These are phyloP conservation scores for Chrysotoxum bicinctum DNA, from an alignment of 2,888 invertebrate species.

Conservation along the genomic window DNA sequence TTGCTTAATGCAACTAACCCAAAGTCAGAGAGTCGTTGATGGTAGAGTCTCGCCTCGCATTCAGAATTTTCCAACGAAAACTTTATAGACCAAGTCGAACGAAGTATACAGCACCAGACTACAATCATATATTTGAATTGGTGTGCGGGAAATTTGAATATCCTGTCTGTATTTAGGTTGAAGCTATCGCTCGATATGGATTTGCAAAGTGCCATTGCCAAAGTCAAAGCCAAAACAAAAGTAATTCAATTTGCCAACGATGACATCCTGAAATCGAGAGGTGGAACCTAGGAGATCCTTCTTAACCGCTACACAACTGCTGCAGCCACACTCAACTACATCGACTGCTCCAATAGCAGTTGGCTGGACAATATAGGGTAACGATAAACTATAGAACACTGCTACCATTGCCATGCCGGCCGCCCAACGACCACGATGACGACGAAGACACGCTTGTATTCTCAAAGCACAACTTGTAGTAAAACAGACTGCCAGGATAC, in stretches of 20 bases:
- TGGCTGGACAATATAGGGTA: neutral
- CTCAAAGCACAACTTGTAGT: slow-evolving; percentile 26
- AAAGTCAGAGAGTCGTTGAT: neutral
- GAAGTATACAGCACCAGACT: neutral
- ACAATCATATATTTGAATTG: neutral
- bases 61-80: neutral
- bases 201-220: slow-evolving; percentile 20
- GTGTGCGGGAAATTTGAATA: slow-evolving; percentile 44
- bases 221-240: slow-evolving; percentile 49
- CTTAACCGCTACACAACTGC: slow-evolving; percentile 1
- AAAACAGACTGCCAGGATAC: slow-evolving; percentile 18
- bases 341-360: neutral
- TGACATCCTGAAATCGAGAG: slow-evolving; percentile 50
- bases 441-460: slow-evolving; percentile 8
- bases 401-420: neutral
- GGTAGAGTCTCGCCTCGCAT: neutral
- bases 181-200: neutral
- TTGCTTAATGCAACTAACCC: slow-evolving; percentile 20
- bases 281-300: slow-evolving; percentile 16
- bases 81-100: slow-evolving; percentile 2
- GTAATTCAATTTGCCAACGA: slow-evolving; percentile 59
- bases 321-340: neutral
- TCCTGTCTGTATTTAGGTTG: slow-evolving; percentile 10
- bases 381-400: slow-evolving; percentile 14
- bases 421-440: neutral